Evolutionary conservation across 2,888 invertebrate genomes (phyloP).

Genomic region (Nipponacmea schrenckii): DNA sequence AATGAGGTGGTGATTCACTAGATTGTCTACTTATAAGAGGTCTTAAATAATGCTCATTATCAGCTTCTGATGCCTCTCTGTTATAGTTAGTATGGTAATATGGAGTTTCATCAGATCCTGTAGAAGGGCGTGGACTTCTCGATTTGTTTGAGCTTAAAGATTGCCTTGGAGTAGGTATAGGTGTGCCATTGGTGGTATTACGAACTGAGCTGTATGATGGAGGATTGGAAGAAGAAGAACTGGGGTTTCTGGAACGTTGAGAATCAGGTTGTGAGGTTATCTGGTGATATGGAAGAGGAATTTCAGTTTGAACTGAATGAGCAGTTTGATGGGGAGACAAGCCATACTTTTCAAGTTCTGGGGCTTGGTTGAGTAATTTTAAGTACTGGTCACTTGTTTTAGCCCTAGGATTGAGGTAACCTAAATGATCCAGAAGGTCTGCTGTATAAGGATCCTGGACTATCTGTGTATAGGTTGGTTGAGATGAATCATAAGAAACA

Average conservation of each 20-base stretch:
- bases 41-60: not conserved
- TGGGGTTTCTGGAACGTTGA: slow-evolving; percentile 16
- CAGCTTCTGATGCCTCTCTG: not conserved
- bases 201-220: slow-evolving; percentile 8
- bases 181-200: slow-evolving; percentile 21
- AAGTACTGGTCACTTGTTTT: slow-evolving; percentile 29
- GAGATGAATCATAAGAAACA: slow-evolving; percentile 31
- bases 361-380: slow-evolving; percentile 34
- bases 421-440: slow-evolving; percentile 33
- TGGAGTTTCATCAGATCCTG: slow-evolving; percentile 10
- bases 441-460: slow-evolving; percentile 10
- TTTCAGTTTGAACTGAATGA: not conserved
- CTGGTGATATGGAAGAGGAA: slow-evolving; percentile 2
- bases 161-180: slow-evolving; percentile 16
- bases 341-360: slow-evolving; percentile 18
- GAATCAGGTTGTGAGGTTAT: slow-evolving; percentile 8
- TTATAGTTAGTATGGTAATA: slow-evolving; percentile 18
- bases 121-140: slow-evolving; percentile 19
- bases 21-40: not conserved
- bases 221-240: slow-evolving; percentile 13
- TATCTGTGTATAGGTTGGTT: not conserved
- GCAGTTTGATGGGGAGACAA: not conserved
- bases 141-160: slow-evolving; percentile 12
- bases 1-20: slow-evolving; percentile 24
- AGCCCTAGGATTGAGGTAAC: slow-evolving; percentile 35